Evolutionary conservation across 2,888 invertebrate species (phyloP), one percentile per base, ranked within the genome.

Genomic region (Napeogenes sylphis): DNA sequence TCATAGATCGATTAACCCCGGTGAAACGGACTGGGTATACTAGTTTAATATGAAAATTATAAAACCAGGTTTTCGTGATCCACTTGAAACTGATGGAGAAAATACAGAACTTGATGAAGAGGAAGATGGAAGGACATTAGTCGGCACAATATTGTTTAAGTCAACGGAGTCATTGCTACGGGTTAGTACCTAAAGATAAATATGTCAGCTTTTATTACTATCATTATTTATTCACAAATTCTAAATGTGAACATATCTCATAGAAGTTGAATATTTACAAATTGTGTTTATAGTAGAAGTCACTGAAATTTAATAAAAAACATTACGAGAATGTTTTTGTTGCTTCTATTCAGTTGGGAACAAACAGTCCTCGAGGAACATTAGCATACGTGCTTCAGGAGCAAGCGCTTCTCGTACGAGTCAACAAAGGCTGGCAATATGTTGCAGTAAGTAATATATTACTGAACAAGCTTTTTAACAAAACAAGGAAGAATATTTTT

Each of bases 401-500:
- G 83, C 97, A 98, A 90, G 95, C 96, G 2, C 89, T 98, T 42
- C 92, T 98, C 60, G 95, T 98, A 45, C 92, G 97, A 75, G 97
- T 98, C 73, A 96, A 96, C 84, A 95, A 94, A 78, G 98, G 98
- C 61, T 98, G 98, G 98, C 97, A 97, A 81, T 97, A 97, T 77
- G 95, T 98, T 72, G 94, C 96, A 85, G 98, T 98, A 87, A 94
- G 95, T 93, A 71, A 21, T 35, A 56, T n/a, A 12, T 56, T 56
- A 60, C 12, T 45, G 47, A 38, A 58, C 42, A 54, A 14, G 30
- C 51, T 1, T 14, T 8, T 21, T 13, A 51, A 38, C 8, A 6
- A 58, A 51, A 33, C 12, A 12, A 58, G 35, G 35, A 6, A 35
- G 6, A 57, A 8, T 14, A 35, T 12, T 21, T 57, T 47, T 13